These are phyloP conservation scores for Thomomys bottae DNA, from an alignment of 2,113 vertebrate species.

Conservation along the genomic window DNA sequence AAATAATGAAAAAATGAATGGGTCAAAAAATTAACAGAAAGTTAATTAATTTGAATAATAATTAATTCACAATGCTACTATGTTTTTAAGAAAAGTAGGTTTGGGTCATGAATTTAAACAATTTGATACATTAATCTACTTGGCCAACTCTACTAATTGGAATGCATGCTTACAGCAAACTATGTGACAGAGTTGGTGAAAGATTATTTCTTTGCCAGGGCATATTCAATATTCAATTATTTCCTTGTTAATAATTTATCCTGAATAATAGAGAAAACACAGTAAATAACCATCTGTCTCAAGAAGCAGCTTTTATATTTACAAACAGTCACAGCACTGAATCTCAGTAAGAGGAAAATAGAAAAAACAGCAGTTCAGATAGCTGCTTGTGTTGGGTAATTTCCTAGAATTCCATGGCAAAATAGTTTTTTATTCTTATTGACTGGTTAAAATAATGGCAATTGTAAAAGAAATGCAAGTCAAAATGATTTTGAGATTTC, in stretches of 20 bases:
- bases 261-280: conserved; percentile 79
- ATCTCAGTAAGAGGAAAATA: conserved; percentile 42
- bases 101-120: conserved; percentile 72
- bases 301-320: conserved; percentile 76
- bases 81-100: conserved; percentile 57
- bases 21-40: conserved; percentile 64
- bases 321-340: conserved; percentile 68
- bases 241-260: conserved; percentile 84
- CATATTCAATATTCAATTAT: conserved; percentile 84
- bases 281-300: conserved; percentile 80
- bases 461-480: no score
- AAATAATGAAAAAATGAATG: conserved; percentile 45
- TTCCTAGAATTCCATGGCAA: conserved; percentile 13
- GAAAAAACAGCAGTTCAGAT: conserved; percentile 40
- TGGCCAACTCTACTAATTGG: conserved; percentile 72
- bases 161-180: conserved; percentile 76
- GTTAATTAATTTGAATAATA: conserved; percentile 68
- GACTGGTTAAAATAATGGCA: neutral
- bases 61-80: conserved; percentile 57
- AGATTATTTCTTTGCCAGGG: conserved; percentile 80
- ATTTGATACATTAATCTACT: conserved; percentile 75
- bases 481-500: no score
- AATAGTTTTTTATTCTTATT: neutral
- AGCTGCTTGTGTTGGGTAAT: conserved; percentile 35
- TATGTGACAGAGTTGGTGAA: conserved; percentile 75